Evolutionary conservation across 1,140 invertebrate species (phyloP).

Genomic region (Ceratosolen solmsi): DNA sequence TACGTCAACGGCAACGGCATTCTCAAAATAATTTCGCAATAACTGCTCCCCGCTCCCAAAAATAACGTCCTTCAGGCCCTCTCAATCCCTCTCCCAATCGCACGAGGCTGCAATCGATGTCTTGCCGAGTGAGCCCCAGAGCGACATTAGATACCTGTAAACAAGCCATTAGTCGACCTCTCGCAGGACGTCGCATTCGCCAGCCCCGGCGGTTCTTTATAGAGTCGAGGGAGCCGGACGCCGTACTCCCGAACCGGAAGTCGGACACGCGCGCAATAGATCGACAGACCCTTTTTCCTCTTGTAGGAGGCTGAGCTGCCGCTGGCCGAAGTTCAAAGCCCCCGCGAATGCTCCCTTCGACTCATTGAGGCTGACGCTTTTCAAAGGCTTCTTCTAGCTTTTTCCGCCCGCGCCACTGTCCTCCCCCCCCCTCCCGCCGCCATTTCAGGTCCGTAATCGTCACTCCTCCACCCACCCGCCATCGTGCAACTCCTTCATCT

Average conservation of each 20-base stretch:
- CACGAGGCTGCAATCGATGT: slow-evolving; percentile 12
- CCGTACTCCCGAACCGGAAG: slow-evolving; percentile 51
- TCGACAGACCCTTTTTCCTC: slow-evolving; percentile 54
- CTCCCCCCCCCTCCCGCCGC: neutral
- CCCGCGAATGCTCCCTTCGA: slow-evolving; percentile 48
- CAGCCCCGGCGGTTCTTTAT: slow-evolving; percentile 18
- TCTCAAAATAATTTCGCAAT: too few relatives aligned
- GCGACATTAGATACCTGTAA: slow-evolving; percentile 25
- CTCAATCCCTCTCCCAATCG: too few relatives aligned
- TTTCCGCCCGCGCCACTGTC: neutral
- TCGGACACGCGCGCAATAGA: slow-evolving; percentile 55
- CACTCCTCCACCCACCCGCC: too few relatives aligned
- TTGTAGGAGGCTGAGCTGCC: neutral
- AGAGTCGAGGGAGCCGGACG: slow-evolving; percentile 40
- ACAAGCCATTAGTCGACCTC: slow-evolving; percentile 21
- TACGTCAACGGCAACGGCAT: too few relatives aligned
- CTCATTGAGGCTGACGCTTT: slow-evolving; percentile 53
- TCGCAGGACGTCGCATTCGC: slow-evolving; percentile 8
- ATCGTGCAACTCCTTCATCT: too few relatives aligned
- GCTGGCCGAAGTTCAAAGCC: slow-evolving; percentile 62
- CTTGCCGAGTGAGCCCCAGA: neutral
- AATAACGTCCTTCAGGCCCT: neutral
- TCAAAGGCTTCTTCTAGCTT: slow-evolving; percentile 57
- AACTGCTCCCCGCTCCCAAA: neutral
- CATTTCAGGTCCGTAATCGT: slow-evolving; percentile 11